A percentile compares a stretch with the other conserved stretches of the same genome.
phyloP scores from a whole-genome alignment of 2,888 invertebrate species.

The Leptinotarsa rubiginosa region DNA sequence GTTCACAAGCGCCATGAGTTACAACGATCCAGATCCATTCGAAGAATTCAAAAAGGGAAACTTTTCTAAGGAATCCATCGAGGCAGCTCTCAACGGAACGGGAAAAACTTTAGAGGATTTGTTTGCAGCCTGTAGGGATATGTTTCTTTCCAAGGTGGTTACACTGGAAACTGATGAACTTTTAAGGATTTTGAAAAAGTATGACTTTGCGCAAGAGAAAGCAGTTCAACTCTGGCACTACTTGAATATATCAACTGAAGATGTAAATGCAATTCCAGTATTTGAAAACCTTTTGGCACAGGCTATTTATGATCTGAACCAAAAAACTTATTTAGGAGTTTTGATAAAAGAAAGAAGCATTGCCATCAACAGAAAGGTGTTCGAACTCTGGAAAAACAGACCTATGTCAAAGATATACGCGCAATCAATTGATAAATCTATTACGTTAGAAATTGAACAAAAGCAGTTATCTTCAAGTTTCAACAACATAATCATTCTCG shows the following conservation, averaged over 20 bases:
- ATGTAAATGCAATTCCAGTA: slow-evolving; percentile 19
- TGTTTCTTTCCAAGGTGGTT: slow-evolving; percentile 6
- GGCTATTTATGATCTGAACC: slow-evolving; percentile 25
- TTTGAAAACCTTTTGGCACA: slow-evolving; percentile 27
- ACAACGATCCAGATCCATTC: slow-evolving; percentile 31
- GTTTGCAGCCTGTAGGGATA: slow-evolving; percentile 28
- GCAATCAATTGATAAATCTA: slow-evolving; percentile 28
- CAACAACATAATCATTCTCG: slow-evolving; percentile 20
- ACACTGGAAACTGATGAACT: slow-evolving; percentile 2
- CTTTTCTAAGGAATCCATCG: slow-evolving; percentile 19
- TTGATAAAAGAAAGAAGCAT: slow-evolving; percentile 27
- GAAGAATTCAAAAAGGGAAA: slow-evolving; percentile 36
- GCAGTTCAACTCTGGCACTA: slow-evolving; percentile 31
- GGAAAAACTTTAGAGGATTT: slow-evolving; percentile 29
- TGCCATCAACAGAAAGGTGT: slow-evolving; percentile 32
- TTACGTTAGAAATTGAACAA: slow-evolving; percentile 18
- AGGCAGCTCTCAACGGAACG: slow-evolving; percentile 21
- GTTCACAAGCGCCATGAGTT: slow-evolving; percentile 36
- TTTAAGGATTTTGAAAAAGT: slow-evolving; percentile 13
- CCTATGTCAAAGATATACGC: slow-evolving; percentile 34
- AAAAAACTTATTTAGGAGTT: slow-evolving; percentile 33
- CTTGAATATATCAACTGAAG: slow-evolving; percentile 22
- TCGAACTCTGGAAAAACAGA: slow-evolving; percentile 25
- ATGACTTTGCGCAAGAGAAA: slow-evolving; percentile 25
- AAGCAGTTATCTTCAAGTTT: slow-evolving; percentile 18